Conservation (phyloP, 2,113 vertebrate species). For the Prochilodus magdalenae region DNA sequence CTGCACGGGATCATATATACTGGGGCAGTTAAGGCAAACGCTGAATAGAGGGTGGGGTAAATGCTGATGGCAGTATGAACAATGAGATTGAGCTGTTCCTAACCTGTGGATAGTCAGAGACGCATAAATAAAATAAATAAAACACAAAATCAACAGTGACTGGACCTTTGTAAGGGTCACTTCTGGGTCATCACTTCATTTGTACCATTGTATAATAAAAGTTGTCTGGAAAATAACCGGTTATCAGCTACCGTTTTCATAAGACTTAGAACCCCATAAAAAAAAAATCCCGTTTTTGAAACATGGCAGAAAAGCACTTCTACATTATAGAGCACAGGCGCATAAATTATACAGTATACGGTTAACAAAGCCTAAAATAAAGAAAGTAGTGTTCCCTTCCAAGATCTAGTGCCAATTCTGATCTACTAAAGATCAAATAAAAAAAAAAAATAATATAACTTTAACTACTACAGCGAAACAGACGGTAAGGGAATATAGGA, state of each 20-base stretch:
- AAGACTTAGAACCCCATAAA: neutral
- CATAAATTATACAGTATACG: constrained; percentile 34
- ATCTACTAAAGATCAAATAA: constrained; percentile 26
- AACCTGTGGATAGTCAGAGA: constrained; percentile 64
- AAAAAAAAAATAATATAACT: neutral
- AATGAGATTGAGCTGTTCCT: constrained; percentile 38
- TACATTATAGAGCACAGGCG: neutral
- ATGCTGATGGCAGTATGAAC: constrained; percentile 33
- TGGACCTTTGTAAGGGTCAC: constrained; percentile 22
- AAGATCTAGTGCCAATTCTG: constrained; percentile 18
- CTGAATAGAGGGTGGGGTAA: constrained; percentile 11
- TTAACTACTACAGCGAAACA: constrained; percentile 37
- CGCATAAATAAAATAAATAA: constrained; percentile 77
- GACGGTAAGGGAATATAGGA: constrained; percentile 29
- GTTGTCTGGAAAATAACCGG: neutral
- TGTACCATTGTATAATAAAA: constrained; percentile 48
- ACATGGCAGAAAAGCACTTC: neutral
- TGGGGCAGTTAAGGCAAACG: neutral
- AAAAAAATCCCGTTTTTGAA: neutral
- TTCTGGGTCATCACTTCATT: constrained; percentile 38
- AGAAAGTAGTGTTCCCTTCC: constrained; percentile 18
- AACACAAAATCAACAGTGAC: constrained; percentile 39
- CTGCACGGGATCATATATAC: constrained; percentile 27
- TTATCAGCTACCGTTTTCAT: neutral
- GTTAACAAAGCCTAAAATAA: constrained; percentile 13